phyloP scores from a whole-genome alignment of 92 coral and sea anemone species.

The Siderastrea siderea region DNA sequence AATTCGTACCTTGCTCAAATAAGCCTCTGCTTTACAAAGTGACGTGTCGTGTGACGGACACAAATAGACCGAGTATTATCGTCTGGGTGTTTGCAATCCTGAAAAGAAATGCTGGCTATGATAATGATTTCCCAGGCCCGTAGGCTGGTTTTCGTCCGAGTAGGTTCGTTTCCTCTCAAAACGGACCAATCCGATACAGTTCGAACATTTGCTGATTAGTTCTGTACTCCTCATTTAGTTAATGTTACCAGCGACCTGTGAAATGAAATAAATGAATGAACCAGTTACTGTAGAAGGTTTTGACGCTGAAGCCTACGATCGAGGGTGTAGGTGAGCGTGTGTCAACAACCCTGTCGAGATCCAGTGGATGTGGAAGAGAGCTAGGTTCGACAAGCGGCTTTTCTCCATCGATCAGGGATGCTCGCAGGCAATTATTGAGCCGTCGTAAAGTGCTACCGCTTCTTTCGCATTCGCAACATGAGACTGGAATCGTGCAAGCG shows the following conservation, averaged over 20 bases:
- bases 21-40: too few species aligned
- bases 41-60: too few species aligned
- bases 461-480: slow-evolving; percentile 54
- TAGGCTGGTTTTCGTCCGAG: slow-evolving; percentile 16
- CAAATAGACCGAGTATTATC: too few species aligned
- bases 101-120: too few species aligned
- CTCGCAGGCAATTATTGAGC: slow-evolving; percentile 51
- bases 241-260: too few species aligned
- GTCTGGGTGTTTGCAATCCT: too few species aligned
- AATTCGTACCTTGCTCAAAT: too few species aligned
- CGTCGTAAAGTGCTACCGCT: slow-evolving; percentile 42
- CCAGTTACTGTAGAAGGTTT: not conserved
- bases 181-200: too few species aligned
- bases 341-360: not conserved
- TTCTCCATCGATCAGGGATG: slow-evolving; percentile 25
- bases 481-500: slow-evolving; percentile 52
- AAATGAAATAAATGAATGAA: too few species aligned
- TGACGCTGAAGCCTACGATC: not conserved
- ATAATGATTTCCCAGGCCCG: slow-evolving; percentile 23
- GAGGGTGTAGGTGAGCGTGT: slow-evolving; percentile 5
- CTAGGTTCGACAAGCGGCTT: slow-evolving; percentile 10
- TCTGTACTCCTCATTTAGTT: too few species aligned
- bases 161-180: not conserved
- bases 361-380: slow-evolving; percentile 30
- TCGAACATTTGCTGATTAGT: too few species aligned